A percentile compares a stretch with the other conserved stretches of the same genome.
phyloP scores from a whole-genome alignment of 64 coral and sea anemone species.

The Dendrophyllia cribrosa region DNA sequence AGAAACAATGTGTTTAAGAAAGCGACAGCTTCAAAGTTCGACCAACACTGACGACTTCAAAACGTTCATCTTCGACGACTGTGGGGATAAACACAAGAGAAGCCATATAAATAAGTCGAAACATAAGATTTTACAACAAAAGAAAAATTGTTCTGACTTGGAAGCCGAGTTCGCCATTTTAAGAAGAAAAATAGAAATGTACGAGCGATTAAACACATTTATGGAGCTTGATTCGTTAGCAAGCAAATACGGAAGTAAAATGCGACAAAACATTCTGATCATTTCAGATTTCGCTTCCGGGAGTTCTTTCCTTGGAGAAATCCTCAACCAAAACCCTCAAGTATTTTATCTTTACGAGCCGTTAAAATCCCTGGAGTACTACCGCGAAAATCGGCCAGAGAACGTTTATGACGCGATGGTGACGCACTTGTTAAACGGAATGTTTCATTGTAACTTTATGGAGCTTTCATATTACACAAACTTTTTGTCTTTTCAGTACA shows the following conservation, averaged over 20 bases:
- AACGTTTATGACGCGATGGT: slow-evolving; percentile 89
- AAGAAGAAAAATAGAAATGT: slow-evolving; percentile 69
- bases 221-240: slow-evolving; percentile 86
- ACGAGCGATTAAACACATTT: slow-evolving; percentile 76
- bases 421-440: slow-evolving; percentile 80
- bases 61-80: slow-evolving; percentile 9
- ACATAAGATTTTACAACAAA: neutral
- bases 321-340: slow-evolving; percentile 91
- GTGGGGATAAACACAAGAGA: neutral
- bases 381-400: slow-evolving; percentile 87
- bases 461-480: slow-evolving; percentile 82
- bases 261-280: slow-evolving; percentile 88
- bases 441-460: slow-evolving; percentile 89
- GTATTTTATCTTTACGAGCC: slow-evolving; percentile 94
- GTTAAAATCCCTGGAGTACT: slow-evolving; percentile 85
- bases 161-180: slow-evolving; percentile 47
- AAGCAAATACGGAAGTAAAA: slow-evolving; percentile 90
- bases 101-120: neutral
- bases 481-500: slow-evolving; percentile 93
- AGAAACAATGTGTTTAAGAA: neutral
- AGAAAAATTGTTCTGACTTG: slow-evolving; percentile 40
- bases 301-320: slow-evolving; percentile 87
- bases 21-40: slow-evolving; percentile 38
- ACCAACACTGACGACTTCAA: slow-evolving; percentile 5
- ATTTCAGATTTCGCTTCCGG: slow-evolving; percentile 81